Evolutionary conservation across 2,888 invertebrate genomes (phyloP), one percentile per base, ranked within the genome.

Genomic region (Drosophila pseudotalamancana): DNA sequence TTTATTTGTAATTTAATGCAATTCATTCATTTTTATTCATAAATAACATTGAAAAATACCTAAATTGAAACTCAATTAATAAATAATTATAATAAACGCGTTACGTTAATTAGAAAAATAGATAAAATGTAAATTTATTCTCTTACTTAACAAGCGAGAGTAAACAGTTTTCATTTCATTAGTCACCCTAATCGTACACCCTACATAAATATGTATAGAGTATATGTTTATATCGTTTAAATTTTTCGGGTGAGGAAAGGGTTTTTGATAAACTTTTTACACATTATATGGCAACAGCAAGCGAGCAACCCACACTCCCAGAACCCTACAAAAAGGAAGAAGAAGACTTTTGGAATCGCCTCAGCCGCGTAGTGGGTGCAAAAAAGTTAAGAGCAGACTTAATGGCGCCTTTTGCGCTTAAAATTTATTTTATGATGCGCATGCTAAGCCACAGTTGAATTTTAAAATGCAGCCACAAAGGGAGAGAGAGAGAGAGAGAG

Each of bases 341-440:
- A n/a, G 29, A 27, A 34, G 19, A 54, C 46, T 42, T 40, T 48
- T 66, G 37, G 45, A 75, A 69, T 72, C 59, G 68, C 68, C 70
- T 66, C 61, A 61, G 70, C 73, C 76, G 73, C 83, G 76, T 66
- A 82, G 77, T 75, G 78, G 77, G 76, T 78, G 77, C 71, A 84
- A 85, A 88, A 86, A 86, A 84, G 77, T 83, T 77, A 74, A 80
- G 64, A 79, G 87, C 77, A 72, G 81, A 87, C 85, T 85, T 87
- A 85, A 88, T 87, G 89, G 89, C 88, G 89, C 87, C 89, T 73
- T 77, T 83, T 85, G 81, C 65, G 82, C 75, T 82, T 78, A 82
- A 87, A 89, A 88, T 89, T 87, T 88, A 87, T 88, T 88, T 87
- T 79, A 79, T 85, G 87, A 85, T 79, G 83, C 83, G 70, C 67